Percentiles rank a stretch among this genome's conserved stretches.
Evolutionary conservation across 1,140 invertebrate species (phyloP).

Genomic region (Pollicipes pollicipes): DNA sequence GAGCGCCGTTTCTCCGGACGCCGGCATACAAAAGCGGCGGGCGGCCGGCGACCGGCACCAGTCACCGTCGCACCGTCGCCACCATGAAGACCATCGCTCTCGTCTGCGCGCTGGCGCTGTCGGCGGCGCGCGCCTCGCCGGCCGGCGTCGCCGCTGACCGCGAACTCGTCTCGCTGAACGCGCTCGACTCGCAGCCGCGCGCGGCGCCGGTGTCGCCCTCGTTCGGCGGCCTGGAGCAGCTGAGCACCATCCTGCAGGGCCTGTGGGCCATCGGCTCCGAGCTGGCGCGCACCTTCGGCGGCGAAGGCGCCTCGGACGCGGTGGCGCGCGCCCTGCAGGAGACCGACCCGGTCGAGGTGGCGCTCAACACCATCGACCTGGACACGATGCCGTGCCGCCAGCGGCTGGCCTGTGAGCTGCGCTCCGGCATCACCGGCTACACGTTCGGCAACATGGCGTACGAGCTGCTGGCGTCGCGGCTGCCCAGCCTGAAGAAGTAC

Average conservation of each 20-base stretch:
- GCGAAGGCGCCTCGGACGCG: neutral
- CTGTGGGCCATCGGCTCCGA: neutral
- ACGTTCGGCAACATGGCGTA: neutral
- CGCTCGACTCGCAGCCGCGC: neutral
- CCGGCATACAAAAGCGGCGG: neutral
- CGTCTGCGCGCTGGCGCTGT: neutral
- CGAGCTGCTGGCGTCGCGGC: neutral
- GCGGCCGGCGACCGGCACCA: neutral
- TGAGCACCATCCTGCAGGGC: neutral
- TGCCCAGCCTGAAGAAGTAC: neutral
- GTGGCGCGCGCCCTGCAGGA: slow-evolving; percentile 3
- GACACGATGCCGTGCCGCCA: neutral
- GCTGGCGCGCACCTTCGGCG: neutral
- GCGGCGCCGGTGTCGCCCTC: too few species aligned
- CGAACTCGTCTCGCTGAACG: neutral
- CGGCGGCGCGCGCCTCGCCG: neutral
- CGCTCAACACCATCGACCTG: slow-evolving; percentile 4
- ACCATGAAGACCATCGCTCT: neutral
- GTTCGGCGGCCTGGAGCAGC: neutral
- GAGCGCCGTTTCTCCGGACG: neutral
- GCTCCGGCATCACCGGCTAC: neutral
- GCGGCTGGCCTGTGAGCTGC: neutral
- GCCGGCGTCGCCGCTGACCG: neutral
- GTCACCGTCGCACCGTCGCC: neutral
- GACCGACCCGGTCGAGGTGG: neutral